Evolutionary conservation across 2,113 vertebrate species (phyloP).

Genomic region (Gobius niger): DNA sequence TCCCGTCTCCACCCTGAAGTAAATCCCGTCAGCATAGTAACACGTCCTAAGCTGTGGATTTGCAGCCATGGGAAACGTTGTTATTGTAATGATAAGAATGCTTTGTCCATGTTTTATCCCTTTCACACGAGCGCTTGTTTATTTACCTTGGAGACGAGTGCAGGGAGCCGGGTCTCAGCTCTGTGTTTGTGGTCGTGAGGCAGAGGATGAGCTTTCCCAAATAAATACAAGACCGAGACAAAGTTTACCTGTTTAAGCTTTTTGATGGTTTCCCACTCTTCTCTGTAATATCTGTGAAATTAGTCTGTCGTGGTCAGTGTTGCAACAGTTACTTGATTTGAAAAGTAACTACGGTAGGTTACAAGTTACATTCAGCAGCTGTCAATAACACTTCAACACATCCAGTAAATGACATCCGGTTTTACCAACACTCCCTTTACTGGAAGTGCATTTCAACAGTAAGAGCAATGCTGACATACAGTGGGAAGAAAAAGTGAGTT

Average conservation of each 20-base stretch:
- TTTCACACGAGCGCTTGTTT: conserved; percentile 49
- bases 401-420: too few relatives aligned
- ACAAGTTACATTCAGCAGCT: neutral
- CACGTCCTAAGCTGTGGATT: conserved; percentile 18
- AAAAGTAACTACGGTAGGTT: too few relatives aligned
- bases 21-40: conserved; percentile 46
- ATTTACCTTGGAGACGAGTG: conserved; percentile 61
- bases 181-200: conserved; percentile 25
- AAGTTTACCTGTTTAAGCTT: conserved; percentile 15
- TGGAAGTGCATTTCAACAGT: too few relatives aligned
- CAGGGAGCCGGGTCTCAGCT: conserved; percentile 23
- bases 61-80: conserved; percentile 53
- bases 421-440: too few relatives aligned
- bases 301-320: neutral
- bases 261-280: conserved; percentile 20
- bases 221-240: conserved; percentile 15
- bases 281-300: too few relatives aligned
- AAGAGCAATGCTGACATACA: too few relatives aligned
- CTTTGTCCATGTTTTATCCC: conserved; percentile 31
- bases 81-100: conserved; percentile 62
- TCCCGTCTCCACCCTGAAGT: conserved; percentile 44
- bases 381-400: too few relatives aligned
- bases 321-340: too few relatives aligned
- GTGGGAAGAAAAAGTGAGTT: too few relatives aligned
- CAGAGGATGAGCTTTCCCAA: conserved; percentile 25